phyloP scores from a whole-genome alignment of 2,888 invertebrate species.

The Sycophila texana region DNA sequence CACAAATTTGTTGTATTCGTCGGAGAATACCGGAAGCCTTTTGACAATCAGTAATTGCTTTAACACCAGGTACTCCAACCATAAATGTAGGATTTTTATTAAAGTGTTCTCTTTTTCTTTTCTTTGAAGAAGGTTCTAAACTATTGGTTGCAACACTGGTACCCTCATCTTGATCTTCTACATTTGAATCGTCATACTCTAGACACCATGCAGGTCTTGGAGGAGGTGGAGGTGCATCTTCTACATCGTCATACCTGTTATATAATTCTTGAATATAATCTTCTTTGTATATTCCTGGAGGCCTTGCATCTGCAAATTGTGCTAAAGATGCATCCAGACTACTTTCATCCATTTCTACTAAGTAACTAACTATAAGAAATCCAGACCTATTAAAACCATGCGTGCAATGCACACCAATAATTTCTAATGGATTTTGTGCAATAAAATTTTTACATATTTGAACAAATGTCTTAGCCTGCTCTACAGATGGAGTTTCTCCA shows the following conservation, averaged over 20 bases:
- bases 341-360: constrained; percentile 90
- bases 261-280: constrained; percentile 95
- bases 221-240: constrained; percentile 84
- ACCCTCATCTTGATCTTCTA: constrained; percentile 64
- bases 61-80: constrained; percentile 90
- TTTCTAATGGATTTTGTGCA: constrained; percentile 85
- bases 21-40: constrained; percentile 82
- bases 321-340: constrained; percentile 89
- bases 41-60: constrained; percentile 80
- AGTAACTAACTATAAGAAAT: constrained; percentile 93
- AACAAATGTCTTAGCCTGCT: constrained; percentile 91
- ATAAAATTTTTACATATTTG: constrained; percentile 87
- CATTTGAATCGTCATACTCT: constrained; percentile 75
- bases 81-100: constrained; percentile 87
- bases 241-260: constrained; percentile 85
- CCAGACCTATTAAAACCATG: constrained; percentile 99
- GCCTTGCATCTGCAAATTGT: constrained; percentile 86
- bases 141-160: constrained; percentile 55
- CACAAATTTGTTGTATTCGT: constrained; percentile 87
- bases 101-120: constrained; percentile 76
- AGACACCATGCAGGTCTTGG: constrained; percentile 91
- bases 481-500: constrained; percentile 91
- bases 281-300: constrained; percentile 97
- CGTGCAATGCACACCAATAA: constrained; percentile 91
- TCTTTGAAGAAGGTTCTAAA: constrained; percentile 22